Evolutionary conservation across 1,140 invertebrate genomes (phyloP).

Genomic region (Sycophila sp.): DNA sequence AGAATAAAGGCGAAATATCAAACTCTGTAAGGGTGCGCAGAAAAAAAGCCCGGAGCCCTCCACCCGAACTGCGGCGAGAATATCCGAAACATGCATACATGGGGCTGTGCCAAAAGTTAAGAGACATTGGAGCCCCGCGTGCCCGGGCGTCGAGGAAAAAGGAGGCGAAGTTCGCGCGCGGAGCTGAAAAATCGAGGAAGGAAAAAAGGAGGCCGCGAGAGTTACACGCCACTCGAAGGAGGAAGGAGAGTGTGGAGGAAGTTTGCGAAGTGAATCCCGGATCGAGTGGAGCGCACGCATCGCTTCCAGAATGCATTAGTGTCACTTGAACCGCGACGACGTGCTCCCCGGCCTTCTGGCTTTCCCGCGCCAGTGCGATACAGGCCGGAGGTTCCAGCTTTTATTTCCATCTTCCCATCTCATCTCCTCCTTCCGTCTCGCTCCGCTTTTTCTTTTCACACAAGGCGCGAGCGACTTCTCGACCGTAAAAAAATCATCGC

Average conservation of each 20-base stretch:
- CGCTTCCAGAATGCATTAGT: constrained; percentile 42
- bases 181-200: neutral
- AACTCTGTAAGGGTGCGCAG: neutral
- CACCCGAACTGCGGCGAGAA: neutral
- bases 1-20: constrained; percentile 16
- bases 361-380: neutral
- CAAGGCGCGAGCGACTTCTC: neutral
- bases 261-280: constrained; percentile 42
- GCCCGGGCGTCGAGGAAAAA: neutral
- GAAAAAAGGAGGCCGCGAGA: constrained; percentile 12
- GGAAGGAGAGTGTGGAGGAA: neutral
- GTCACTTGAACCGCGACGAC: constrained; percentile 34
- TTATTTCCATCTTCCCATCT: constrained; percentile 3
- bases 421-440: constrained; percentile 18
- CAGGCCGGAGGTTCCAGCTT: neutral
- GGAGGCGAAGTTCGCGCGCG: neutral
- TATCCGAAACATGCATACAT: neutral
- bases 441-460: constrained; percentile 27
- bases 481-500: constrained; percentile 36
- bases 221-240: constrained; percentile 3
- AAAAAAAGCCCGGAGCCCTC: neutral
- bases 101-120: constrained; percentile 11
- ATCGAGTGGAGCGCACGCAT: constrained; percentile 40
- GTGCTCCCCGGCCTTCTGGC: neutral
- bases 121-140: neutral